Base-by-base conservation (phyloP, 2,113 vertebrate species). In the Alligator mississippiensis region DNA sequence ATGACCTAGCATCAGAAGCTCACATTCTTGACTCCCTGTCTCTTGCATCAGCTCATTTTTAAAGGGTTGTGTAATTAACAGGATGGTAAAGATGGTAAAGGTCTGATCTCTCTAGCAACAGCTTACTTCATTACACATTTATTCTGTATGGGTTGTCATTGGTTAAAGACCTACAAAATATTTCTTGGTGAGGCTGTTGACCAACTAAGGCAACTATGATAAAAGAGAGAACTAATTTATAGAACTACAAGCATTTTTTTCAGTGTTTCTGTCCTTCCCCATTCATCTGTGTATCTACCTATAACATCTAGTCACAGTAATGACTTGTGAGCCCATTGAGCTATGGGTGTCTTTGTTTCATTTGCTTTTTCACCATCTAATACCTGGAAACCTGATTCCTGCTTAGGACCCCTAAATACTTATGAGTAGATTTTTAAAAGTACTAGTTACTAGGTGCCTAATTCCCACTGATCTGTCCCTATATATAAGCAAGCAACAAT, bases 1-100 rank as follows among this genome's bases (percentile, higher is more conserved):
- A 28, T 54, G 83, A 72, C 58, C 63, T 27, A 85, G 74, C 89
- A 83, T 90, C 87, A 89, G 70, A 88, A 89, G 83, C 25, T 90
- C 64, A 75, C 0, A 0, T 94, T 87, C 89, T 81, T 92, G 83
- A n/a, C 9, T 89, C 70, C 27, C 76, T 75, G 60, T 38, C 1
- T 90, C 38, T 82, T 85, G 18, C 22, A 68, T 66, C 84, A 28
- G 16, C 80, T 89, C 68, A 18, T 76, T 87, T 90, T 60, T 82
- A 79, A 79, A 78, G 88, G 80, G 9, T 11, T 58, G n/a, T 75
- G 19, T 78, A n/a, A 54, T 82, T n/a, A 93, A 47, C 55, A 63
- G 60, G 54, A 80, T 47, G 8, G 47, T 47, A 47, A 47, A 47
- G 47, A 47, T 47, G 47, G 47, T 47, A 47, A 47, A 47, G 47